Evolutionary conservation across 1,140 invertebrate genomes (phyloP).

Genomic region (Drosophila arizonae): DNA sequence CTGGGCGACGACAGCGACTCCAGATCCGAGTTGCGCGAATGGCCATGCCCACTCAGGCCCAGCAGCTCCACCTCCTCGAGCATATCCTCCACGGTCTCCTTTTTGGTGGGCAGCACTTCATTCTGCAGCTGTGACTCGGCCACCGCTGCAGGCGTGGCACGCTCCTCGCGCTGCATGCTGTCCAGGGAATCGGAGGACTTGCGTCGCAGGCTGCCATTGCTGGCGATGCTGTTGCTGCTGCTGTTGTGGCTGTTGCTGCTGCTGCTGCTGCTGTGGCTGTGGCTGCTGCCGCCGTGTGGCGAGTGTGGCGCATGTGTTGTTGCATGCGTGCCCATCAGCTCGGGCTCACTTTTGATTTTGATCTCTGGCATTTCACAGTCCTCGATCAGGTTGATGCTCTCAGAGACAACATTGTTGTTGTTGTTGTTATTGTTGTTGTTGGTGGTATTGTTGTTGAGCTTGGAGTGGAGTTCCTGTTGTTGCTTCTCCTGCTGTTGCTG

Average conservation of each 20-base stretch:
- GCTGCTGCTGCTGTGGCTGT: constrained; percentile 51
- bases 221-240: constrained; percentile 61
- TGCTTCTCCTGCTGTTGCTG: constrained; percentile 83
- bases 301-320: constrained; percentile 53
- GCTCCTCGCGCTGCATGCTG: constrained; percentile 60
- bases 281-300: constrained; percentile 64
- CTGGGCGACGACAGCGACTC: constrained; percentile 87
- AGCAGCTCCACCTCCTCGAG: constrained; percentile 78
- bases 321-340: constrained; percentile 32
- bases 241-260: constrained; percentile 38
- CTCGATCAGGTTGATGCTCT: constrained; percentile 76
- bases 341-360: constrained; percentile 76
- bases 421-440: constrained; percentile 83
- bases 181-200: constrained; percentile 76
- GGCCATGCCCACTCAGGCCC: constrained; percentile 47
- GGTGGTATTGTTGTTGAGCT: constrained; percentile 82
- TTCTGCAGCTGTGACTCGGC: constrained; percentile 8
- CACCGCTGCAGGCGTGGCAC: constrained; percentile 18
- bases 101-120: constrained; percentile 63
- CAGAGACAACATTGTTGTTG: constrained; percentile 77
- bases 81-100: constrained; percentile 76
- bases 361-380: constrained; percentile 73
- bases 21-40: constrained; percentile 74
- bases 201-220: constrained; percentile 61
- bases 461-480: constrained; percentile 84